Evolutionary conservation across 1,140 invertebrate species (phyloP).

Genomic region (Coptotermes formosanus): DNA sequence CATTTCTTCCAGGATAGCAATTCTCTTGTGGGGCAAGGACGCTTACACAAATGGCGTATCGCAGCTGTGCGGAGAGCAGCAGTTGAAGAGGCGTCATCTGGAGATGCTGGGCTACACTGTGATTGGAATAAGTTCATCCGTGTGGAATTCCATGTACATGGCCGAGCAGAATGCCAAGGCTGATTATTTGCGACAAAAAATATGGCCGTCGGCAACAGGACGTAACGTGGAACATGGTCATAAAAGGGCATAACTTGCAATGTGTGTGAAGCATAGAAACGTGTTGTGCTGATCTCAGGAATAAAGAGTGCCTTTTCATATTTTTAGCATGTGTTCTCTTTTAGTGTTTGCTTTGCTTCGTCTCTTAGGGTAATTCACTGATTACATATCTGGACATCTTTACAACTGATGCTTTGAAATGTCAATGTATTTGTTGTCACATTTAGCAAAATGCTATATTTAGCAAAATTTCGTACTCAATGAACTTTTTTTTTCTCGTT

Average conservation of each 20-base stretch:
- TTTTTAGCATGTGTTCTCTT: background rate
- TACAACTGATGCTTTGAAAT: too few species aligned
- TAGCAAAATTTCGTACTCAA: too few species aligned
- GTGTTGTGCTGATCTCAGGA: background rate
- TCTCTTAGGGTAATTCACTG: too few species aligned
- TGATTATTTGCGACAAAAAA: slow-evolving; percentile 36
- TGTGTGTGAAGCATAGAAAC: background rate
- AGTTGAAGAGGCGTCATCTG: slow-evolving; percentile 42
- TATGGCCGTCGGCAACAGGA: slow-evolving; percentile 1
- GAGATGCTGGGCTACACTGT: slow-evolving; percentile 45
- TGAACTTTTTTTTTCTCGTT: too few species aligned
- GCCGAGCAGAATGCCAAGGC: slow-evolving; percentile 36
- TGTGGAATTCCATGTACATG: slow-evolving; percentile 45
- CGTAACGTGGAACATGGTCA: background rate
- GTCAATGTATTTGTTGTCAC: too few species aligned
- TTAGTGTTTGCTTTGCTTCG: too few species aligned
- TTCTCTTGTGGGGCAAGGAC: slow-evolving; percentile 32
- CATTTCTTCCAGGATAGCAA: slow-evolving; percentile 35
- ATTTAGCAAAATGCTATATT: too few species aligned
- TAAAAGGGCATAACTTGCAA: background rate
- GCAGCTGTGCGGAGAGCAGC: slow-evolving; percentile 38
- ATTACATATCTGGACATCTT: too few species aligned
- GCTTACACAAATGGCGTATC: slow-evolving; percentile 36
- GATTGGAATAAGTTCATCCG: slow-evolving; percentile 39
- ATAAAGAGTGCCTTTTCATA: background rate